These are phyloP conservation scores for Palythoa grandiflora DNA, from an alignment of 92 coral and sea anemone species.

Conservation along the genomic window DNA sequence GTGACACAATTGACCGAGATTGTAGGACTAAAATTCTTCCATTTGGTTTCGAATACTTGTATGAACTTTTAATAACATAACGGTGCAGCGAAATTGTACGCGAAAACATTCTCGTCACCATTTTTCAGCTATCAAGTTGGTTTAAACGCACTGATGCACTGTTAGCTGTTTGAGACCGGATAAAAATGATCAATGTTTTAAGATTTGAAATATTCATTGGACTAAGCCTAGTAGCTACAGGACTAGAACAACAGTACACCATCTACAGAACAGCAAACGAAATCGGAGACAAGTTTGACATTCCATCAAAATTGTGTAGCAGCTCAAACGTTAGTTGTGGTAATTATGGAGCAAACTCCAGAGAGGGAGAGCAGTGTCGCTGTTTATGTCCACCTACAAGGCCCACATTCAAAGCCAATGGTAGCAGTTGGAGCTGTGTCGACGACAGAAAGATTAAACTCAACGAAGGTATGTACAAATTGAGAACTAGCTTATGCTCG, in stretches of 20 bases:
- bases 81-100: neutral
- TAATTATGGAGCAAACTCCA: neutral
- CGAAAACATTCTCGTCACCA: neutral
- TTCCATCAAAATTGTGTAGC: neutral
- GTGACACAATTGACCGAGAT: neutral
- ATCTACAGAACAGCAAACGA: slow-evolving; percentile 8
- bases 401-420: slow-evolving; percentile 20
- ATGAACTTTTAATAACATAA: neutral
- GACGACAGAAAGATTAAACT: slow-evolving; percentile 3
- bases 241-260: slow-evolving; percentile 2
- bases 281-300: slow-evolving; percentile 33
- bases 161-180: neutral
- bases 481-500: neutral
- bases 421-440: slow-evolving; percentile 17
- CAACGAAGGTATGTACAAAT: slow-evolving; percentile 1
- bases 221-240: neutral
- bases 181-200: neutral
- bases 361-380: neutral
- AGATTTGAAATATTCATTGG: neutral
- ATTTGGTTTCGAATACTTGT: neutral
- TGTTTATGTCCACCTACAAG: slow-evolving; percentile 11
- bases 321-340: neutral
- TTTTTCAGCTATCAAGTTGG: neutral
- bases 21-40: neutral
- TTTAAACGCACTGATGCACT: neutral